A percentile compares a stretch with the other conserved stretches of the same genome.
phyloP scores from a whole-genome alignment of 1,140 invertebrate genomes.

The Bursaphelenchus mucronatus region DNA sequence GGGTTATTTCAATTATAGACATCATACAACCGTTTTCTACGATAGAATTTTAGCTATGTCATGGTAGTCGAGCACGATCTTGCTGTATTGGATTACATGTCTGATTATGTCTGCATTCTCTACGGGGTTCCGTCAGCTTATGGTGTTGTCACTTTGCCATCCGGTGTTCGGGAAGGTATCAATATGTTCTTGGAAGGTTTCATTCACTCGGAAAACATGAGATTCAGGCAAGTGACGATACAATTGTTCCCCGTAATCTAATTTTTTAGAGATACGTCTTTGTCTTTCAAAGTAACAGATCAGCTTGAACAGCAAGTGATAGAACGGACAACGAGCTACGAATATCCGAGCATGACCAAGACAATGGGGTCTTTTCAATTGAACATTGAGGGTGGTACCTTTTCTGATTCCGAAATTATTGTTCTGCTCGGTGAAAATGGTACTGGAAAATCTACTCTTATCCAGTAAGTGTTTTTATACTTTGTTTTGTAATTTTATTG shows the following conservation, averaged over 20 bases:
- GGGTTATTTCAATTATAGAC: constrained; percentile 39
- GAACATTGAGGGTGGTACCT: constrained; percentile 79
- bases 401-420: constrained; percentile 98
- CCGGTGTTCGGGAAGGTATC: constrained; percentile 95
- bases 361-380: constrained; percentile 72
- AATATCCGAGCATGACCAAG: constrained; percentile 77
- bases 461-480: constrained; percentile 63
- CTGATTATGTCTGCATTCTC: constrained; percentile 96
- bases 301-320: constrained; percentile 94
- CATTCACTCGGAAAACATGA: constrained; percentile 96
- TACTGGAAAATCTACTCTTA: constrained; percentile 98
- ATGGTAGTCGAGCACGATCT: constrained; percentile 99
- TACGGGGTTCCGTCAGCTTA: constrained; percentile 98
- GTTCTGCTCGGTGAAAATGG: constrained; percentile 98
- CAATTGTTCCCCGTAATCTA: constrained; percentile 5
- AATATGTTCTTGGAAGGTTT: constrained; percentile 99
- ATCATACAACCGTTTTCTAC: background rate
- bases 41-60: constrained; percentile 72
- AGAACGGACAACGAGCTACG: constrained; percentile 81
- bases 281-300: constrained; percentile 85
- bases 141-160: constrained; percentile 99
- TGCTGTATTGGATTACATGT: constrained; percentile 95
- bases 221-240: constrained; percentile 83
- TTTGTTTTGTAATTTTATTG: constrained; percentile 19
- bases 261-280: constrained; percentile 51